Evolutionary conservation across 1,140 invertebrate genomes (phyloP).

Genomic region (Drosophila kohkoa): DNA sequence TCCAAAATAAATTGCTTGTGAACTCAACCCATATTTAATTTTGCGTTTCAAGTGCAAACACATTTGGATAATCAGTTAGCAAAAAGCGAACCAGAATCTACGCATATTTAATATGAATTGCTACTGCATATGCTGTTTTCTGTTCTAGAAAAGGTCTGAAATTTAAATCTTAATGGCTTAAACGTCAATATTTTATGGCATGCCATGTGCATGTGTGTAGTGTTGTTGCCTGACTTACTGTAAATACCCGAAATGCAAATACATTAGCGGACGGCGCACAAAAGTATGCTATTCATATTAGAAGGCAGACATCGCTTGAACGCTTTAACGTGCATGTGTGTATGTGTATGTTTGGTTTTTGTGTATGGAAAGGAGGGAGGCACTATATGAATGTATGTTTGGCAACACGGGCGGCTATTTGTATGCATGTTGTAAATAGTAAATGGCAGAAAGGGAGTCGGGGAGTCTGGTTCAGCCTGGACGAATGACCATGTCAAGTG

Average conservation of each 20-base stretch:
- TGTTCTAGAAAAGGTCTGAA: not conserved
- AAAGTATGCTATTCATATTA: slow-evolving; percentile 60
- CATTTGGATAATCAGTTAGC: not conserved
- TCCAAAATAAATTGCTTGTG: slow-evolving; percentile 16
- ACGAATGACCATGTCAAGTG: slow-evolving; percentile 73
- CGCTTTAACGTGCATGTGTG: slow-evolving; percentile 4
- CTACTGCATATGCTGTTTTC: not conserved
- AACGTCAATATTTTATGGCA: slow-evolving; percentile 40
- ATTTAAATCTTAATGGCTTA: slow-evolving; percentile 19
- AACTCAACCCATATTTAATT: slow-evolving; percentile 11
- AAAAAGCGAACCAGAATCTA: not conserved
- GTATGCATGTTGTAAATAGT: slow-evolving; percentile 65
- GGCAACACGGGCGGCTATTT: slow-evolving; percentile 30
- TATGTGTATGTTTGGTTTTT: slow-evolving; percentile 2
- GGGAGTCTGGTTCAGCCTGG: slow-evolving; percentile 38
- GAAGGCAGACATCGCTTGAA: slow-evolving; percentile 12
- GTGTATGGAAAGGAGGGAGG: slow-evolving; percentile 5
- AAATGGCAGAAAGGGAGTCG: not conserved
- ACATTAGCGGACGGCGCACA: slow-evolving; percentile 59
- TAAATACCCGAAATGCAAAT: slow-evolving; percentile 74
- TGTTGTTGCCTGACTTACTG: slow-evolving; percentile 39
- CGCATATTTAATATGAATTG: not conserved
- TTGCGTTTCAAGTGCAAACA: not conserved
- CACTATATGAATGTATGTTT: not conserved
- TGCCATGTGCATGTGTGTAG: slow-evolving; percentile 10